Base-by-base conservation (phyloP, 2,888 invertebrate species). In the Hermaeophaga mercurialis region DNA sequence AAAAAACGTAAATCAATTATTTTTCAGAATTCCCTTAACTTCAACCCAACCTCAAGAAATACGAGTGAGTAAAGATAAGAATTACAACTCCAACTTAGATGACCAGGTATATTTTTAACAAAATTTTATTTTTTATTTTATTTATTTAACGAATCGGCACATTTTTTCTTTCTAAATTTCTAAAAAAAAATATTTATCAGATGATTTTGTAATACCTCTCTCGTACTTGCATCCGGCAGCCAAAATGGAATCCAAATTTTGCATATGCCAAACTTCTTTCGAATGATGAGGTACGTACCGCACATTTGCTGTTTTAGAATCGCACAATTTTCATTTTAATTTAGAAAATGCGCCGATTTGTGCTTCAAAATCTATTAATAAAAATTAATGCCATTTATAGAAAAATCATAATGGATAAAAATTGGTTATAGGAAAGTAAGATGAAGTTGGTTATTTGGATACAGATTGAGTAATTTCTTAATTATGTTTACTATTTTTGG, bases 221-320 rank as follows among this genome's bases (percentile, higher is more conserved):
- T 36, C 36, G 17, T 48, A 48, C 11, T 46, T 22, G 3, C 6
- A 11, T 53, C 45, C 24, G 52, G 50, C 79, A 76, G 75, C 79
- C 78, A 43, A 78, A 78, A 71, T 82, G 81, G 82, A 81, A 82
- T 74, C 81, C 81, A 63, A 76, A 81, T 78, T 80, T 80, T 73
- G 76, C 78, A 73, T 80, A 82, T 78, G 82, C 84, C 76, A 75
- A 80, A 79, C 72, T 80, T 70, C 74, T 83, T 70, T 78, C 82
- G 71, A 59, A 77, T 56, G 65, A 71, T 55, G 61, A 67, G 67
- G 69, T 69, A 66, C 41, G 67, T 68, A 61, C 33, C n/a, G n/a
- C 43, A 7, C 33, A 8, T 14, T 34, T 44, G 26, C 2, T 12
- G 8, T 14, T 34, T 19, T 28, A 41, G 5, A 5, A 41, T 22